Percentiles rank a stretch among this genome's conserved stretches.
Conservation (phyloP, 1,140 invertebrate genomes). For the Anastrepha ludens region DNA sequence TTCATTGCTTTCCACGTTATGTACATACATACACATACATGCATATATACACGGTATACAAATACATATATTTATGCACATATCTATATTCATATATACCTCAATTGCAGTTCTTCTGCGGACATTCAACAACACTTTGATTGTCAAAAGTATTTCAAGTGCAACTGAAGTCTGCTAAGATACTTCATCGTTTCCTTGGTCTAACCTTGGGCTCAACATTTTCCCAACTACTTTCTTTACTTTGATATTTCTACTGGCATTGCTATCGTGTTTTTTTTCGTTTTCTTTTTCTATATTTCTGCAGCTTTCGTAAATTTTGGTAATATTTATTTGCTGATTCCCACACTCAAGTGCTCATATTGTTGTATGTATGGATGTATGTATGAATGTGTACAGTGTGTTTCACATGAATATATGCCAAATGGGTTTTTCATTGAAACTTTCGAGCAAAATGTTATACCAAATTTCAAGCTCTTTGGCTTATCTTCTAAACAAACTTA, state of each 20-base stretch:
- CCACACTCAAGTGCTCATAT: not conserved
- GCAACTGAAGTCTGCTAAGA: not conserved
- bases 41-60: no score
- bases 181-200: not conserved
- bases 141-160: not conserved
- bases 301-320: not conserved
- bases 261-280: not conserved
- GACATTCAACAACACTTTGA: not conserved
- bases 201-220: not conserved
- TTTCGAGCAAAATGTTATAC: no score
- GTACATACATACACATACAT: no score
- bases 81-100: not conserved
- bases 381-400: not conserved
- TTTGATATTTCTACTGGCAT: not conserved
- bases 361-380: not conserved
- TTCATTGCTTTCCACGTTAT: no score
- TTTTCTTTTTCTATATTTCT: not conserved
- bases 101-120: not conserved
- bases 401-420: not conserved
- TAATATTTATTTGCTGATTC: slow-evolving; percentile 1
- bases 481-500: no score
- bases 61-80: no score
- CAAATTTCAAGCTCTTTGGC: no score
- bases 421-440: no score
- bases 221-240: not conserved